phyloP scores from a whole-genome alignment of 1,140 invertebrate species.

The Drosophila obscura region DNA sequence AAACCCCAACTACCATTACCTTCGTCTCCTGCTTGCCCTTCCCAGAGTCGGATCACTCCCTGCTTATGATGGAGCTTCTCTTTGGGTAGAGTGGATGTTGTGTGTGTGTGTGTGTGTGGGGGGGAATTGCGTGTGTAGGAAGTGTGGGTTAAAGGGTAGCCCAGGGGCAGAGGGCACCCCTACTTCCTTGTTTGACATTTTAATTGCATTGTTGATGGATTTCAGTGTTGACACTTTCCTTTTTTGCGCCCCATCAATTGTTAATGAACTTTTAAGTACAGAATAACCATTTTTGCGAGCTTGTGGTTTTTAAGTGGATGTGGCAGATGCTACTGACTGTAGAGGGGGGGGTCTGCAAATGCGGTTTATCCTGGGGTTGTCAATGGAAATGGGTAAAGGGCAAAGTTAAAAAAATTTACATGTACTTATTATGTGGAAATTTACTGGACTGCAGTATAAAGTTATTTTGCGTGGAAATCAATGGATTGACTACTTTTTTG shows the following conservation, averaged over 20 bases:
- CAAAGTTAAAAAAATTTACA: no score
- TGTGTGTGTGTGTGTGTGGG: background rate
- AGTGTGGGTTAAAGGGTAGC: conserved; percentile 5
- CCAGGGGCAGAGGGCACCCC: conserved; percentile 7
- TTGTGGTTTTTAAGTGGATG: conserved; percentile 4
- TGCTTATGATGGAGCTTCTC: conserved; percentile 59
- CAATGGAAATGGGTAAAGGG: no score
- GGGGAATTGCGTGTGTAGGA: background rate
- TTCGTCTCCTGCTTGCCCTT: background rate
- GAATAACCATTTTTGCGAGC: conserved; percentile 2
- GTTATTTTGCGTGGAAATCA: no score
- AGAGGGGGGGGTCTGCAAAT: background rate
- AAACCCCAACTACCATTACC: conserved; percentile 1
- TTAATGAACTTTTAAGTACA: conserved; percentile 51
- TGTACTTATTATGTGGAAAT: no score
- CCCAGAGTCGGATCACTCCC: conserved; percentile 35
- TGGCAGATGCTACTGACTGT: background rate
- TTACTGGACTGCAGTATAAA: no score
- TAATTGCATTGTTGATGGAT: conserved; percentile 77
- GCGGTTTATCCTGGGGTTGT: background rate
- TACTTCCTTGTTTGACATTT: conserved; percentile 63
- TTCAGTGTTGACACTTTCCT: conserved; percentile 75
- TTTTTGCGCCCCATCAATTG: conserved; percentile 54
- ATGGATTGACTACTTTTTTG: no score
- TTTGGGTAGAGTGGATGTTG: conserved; percentile 28